These are phyloP conservation scores for Mustelus asterias DNA, from an alignment of 2,113 vertebrate genomes.

Conservation along the genomic window DNA sequence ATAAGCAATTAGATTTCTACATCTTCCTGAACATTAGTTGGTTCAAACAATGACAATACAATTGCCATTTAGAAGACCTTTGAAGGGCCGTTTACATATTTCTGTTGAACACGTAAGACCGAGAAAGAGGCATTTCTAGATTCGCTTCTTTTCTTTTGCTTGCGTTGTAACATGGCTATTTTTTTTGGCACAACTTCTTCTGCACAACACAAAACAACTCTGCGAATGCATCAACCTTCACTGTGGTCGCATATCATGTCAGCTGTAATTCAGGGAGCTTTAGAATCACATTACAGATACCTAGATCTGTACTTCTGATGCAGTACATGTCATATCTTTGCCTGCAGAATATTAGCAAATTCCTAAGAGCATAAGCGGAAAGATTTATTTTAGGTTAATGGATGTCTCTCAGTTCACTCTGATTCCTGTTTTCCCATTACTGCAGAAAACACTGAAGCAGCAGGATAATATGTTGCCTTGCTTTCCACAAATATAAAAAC, in stretches of 20 bases:
- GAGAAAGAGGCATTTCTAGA: not conserved
- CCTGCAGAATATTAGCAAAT: constrained; percentile 1
- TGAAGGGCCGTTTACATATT: not conserved
- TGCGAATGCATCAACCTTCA: not conserved
- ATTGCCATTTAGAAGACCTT: not conserved
- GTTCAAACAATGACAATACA: not conserved
- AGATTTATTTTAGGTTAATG: not conserved
- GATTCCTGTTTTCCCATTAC: not conserved
- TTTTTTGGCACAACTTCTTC: not conserved
- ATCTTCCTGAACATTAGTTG: not conserved
- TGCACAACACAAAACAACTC: not conserved
- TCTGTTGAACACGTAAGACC: not conserved
- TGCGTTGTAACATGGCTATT: not conserved
- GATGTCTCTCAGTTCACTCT: not conserved
- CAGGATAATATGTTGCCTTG: not conserved
- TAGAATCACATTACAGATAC: not conserved
- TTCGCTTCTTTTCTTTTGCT: not conserved
- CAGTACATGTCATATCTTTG: not conserved
- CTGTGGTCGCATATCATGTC: not conserved
- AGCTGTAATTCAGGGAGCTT: not conserved
- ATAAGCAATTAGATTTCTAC: not conserved
- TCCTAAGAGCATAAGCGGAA: not conserved
- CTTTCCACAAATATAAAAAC: not conserved
- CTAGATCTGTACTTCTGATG: not conserved
- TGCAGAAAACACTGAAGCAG: not conserved